Evolutionary conservation across 2,113 vertebrate genomes (phyloP).

Genomic region (Solea senegalensis): DNA sequence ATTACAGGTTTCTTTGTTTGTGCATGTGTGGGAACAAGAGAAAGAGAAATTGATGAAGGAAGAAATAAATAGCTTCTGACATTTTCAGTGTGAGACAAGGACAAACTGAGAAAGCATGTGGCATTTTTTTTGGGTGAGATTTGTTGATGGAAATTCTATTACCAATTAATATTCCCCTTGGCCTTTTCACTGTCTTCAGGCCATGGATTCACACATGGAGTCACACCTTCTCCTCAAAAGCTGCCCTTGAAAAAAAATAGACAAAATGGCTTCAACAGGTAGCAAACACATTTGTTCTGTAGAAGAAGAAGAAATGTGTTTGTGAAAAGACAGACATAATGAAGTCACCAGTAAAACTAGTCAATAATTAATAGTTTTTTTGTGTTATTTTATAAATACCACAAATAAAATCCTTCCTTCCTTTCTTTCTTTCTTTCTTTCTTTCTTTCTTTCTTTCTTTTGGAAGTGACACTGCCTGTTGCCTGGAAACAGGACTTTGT

Average conservation of each 20-base stretch:
- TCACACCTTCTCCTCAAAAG: neutral
- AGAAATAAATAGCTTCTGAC: slow-evolving; percentile 20
- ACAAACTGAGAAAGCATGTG: slow-evolving; percentile 9
- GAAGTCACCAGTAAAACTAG: neutral
- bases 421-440: slow-evolving; percentile 3
- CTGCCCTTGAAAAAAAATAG: neutral
- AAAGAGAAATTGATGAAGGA: slow-evolving; percentile 26
- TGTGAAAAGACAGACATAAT: slow-evolving; percentile 2
- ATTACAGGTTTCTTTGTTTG: slow-evolving; percentile 1
- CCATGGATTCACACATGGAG: neutral
- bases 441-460: neutral
- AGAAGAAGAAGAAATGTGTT: neutral
- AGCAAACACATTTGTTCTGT: too few relatives aligned
- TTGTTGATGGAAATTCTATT: slow-evolving; percentile 4
- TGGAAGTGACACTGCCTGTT: slow-evolving; percentile 30
- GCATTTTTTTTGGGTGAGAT: slow-evolving; percentile 1
- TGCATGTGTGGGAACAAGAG: slow-evolving; percentile 20
- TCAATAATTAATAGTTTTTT: too few relatives aligned
- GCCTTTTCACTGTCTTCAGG: neutral
- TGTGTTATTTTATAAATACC: neutral
- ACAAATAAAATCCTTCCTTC: neutral
- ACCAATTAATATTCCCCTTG: slow-evolving; percentile 3
- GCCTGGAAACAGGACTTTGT: slow-evolving; percentile 59
- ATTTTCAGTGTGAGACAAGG: slow-evolving; percentile 13
- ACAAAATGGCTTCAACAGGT: neutral